Evolutionary conservation across 2,888 invertebrate genomes (phyloP).

Genomic region (Hemithea aestivaria): DNA sequence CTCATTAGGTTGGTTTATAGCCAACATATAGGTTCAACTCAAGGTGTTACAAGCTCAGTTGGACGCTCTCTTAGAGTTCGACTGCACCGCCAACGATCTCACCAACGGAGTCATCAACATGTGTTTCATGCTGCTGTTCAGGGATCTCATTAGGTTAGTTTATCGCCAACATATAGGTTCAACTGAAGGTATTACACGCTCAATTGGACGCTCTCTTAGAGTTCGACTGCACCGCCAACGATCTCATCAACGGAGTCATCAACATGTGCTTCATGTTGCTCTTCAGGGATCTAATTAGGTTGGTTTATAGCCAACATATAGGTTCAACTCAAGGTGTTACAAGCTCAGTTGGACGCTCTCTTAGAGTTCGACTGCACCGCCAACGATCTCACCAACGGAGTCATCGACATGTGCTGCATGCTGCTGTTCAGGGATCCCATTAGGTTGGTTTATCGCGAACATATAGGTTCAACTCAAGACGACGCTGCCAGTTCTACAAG

Average conservation of each 20-base stretch:
- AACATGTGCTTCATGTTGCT: slow-evolving; percentile 99
- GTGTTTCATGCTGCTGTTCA: slow-evolving; percentile 98
- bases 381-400: slow-evolving; percentile 98
- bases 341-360: slow-evolving; percentile 96
- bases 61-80: slow-evolving; percentile 97
- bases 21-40: too few species aligned
- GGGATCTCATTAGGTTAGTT: slow-evolving; percentile 93
- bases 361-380: slow-evolving; percentile 98
- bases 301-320: background rate
- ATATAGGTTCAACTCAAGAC: too few species aligned
- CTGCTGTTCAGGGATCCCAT: slow-evolving; percentile 99
- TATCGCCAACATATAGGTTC: too few species aligned
- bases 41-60: slow-evolving; percentile 96
- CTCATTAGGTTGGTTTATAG: slow-evolving; percentile 85
- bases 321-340: too few species aligned
- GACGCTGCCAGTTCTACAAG: slow-evolving; percentile 96
- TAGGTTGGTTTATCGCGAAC: slow-evolving; percentile 69
- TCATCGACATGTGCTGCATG: slow-evolving; percentile 99
- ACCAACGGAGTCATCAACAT: slow-evolving; percentile 99
- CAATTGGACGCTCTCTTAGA: slow-evolving; percentile 97
- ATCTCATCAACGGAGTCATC: slow-evolving; percentile 98
- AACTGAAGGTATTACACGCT: slow-evolving; percentile 93
- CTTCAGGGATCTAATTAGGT: slow-evolving; percentile 98
- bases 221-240: slow-evolving; percentile 98
- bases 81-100: slow-evolving; percentile 97